Evolutionary conservation across 2,888 invertebrate genomes (phyloP).

Genomic region (Perdita meconis): DNA sequence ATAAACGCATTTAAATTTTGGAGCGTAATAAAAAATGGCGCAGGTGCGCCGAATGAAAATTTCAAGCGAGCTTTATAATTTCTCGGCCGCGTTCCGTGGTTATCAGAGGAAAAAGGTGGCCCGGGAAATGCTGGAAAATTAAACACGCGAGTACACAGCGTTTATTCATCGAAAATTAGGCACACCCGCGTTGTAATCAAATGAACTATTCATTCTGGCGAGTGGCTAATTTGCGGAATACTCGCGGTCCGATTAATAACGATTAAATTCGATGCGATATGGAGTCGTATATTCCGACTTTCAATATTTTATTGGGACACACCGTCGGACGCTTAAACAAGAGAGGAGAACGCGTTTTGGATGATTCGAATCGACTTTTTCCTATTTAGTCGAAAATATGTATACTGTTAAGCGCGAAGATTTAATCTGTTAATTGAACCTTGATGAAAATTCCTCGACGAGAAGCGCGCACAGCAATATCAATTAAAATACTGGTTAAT

Average conservation of each 20-base stretch:
- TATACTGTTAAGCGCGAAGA: no score
- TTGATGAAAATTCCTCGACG: no score
- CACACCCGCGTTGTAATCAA: constrained; percentile 23
- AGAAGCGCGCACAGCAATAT: no score
- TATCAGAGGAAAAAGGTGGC: constrained; percentile 15
- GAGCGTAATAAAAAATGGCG: constrained; percentile 42
- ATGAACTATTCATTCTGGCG: constrained; percentile 15
- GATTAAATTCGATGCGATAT: neutral
- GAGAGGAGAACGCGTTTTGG: no score
- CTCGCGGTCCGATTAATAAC: neutral
- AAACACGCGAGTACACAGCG: constrained; percentile 15
- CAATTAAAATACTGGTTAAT: no score
- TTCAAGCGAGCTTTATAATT: constrained; percentile 48
- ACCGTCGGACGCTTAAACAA: no score
- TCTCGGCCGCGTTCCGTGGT: constrained; percentile 11
- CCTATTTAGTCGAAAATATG: no score
- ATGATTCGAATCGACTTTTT: no score
- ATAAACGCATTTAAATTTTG: constrained; percentile 43
- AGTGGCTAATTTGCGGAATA: constrained; percentile 4
- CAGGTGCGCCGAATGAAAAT: constrained; percentile 53
- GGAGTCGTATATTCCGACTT: neutral
- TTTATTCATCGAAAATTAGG: constrained; percentile 41
- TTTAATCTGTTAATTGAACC: no score
- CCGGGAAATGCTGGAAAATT: constrained; percentile 12
- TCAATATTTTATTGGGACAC: no score